Conservation (phyloP, 2,797 vertebrate genomes). For the Diceros bicornis region DNA sequence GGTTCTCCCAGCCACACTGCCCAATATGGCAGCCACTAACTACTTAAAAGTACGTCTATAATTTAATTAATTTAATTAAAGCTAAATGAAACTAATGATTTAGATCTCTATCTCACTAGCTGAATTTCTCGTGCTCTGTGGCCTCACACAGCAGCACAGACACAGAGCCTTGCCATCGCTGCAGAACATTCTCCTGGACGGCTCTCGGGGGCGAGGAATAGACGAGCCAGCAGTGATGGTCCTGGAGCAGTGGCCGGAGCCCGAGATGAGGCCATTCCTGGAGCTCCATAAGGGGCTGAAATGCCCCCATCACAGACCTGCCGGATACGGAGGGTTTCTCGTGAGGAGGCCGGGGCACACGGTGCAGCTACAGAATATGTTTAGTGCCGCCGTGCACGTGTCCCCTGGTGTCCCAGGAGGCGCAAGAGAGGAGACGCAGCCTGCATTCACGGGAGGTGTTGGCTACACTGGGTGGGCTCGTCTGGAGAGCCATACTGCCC, state of each 20-base stretch:
- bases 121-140: accelerated
- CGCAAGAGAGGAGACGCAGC: too few species aligned
- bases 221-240: accelerated
- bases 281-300: too few species aligned
- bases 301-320: too few species aligned
- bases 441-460: too few species aligned
- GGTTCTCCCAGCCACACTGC: accelerated
- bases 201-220: neutral
- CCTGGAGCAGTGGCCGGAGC: accelerated
- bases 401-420: too few species aligned
- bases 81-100: neutral
- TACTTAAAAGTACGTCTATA: neutral
- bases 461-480: too few species aligned
- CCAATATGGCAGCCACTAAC: accelerated
- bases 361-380: too few species aligned
- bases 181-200: accelerated
- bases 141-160: accelerated
- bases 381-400: too few species aligned
- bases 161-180: accelerated
- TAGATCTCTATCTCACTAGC: neutral
- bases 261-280: neutral
- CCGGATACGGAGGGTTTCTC: too few species aligned
- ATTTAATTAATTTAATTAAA: neutral
- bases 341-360: too few species aligned
- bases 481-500: too few species aligned